Evolutionary conservation across 2,113 vertebrate genomes (phyloP).

Genomic region (Chaenocephalus aceratus): DNA sequence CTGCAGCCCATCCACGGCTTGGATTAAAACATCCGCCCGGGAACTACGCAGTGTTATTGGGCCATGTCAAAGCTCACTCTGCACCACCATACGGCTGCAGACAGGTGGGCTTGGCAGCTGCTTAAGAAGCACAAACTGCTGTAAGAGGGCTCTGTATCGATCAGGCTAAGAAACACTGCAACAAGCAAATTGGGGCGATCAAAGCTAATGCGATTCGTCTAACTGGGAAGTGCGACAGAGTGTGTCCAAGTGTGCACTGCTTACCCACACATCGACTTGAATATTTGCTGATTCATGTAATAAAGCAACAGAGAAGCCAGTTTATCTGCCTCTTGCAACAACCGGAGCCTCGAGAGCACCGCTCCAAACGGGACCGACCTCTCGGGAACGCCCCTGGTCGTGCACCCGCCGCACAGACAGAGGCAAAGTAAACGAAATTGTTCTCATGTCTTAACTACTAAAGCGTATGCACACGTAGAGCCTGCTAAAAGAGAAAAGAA

Average conservation of each 20-base stretch:
- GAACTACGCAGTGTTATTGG: conserved; percentile 63
- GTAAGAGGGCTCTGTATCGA: conserved; percentile 31
- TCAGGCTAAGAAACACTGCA: conserved; percentile 37
- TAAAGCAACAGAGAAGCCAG: not conserved
- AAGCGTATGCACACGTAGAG: conserved; percentile 39
- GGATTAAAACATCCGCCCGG: conserved; percentile 69
- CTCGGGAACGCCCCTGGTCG: conserved; percentile 82
- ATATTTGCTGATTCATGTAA: conserved; percentile 1
- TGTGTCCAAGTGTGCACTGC: not conserved
- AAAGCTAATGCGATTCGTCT: conserved; percentile 25
- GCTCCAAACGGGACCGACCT: conserved; percentile 75
- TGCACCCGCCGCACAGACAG: conserved; percentile 75
- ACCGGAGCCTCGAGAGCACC: conserved; percentile 69
- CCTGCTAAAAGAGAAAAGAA: conserved; percentile 16
- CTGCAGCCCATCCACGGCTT: conserved; percentile 79
- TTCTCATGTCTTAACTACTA: conserved; percentile 78
- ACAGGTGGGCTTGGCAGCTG: conserved; percentile 13
- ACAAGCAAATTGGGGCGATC: conserved; percentile 44
- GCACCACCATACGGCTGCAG: conserved; percentile 7
- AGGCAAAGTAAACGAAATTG: conserved; percentile 65
- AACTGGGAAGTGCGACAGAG: not conserved
- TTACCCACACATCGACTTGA: not conserved
- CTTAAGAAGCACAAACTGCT: conserved; percentile 5
- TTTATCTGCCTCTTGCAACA: conserved; percentile 60
- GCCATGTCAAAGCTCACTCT: conserved; percentile 44